phyloP scores from a whole-genome alignment of 1,140 invertebrate genomes.

The Zaprionus africanus region DNA sequence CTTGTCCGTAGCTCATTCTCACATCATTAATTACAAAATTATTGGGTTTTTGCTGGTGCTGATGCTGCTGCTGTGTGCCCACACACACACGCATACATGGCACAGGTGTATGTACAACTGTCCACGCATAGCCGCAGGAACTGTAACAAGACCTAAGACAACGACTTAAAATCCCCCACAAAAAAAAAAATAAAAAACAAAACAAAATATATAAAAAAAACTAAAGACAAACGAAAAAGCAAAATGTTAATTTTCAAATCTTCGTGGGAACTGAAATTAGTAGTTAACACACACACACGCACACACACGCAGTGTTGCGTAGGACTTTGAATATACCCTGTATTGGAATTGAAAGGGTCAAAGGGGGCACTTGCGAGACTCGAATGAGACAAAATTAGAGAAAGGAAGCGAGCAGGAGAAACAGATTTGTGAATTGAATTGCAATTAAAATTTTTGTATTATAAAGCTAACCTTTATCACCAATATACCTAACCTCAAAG shows the following conservation, averaged over 20 bases:
- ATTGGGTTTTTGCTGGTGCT: conserved; percentile 54
- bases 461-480: no score
- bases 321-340: conserved; percentile 31
- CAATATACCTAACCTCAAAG: no score
- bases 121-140: conserved; percentile 70
- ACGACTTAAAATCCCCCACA: conserved; percentile 35
- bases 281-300: conserved; percentile 59
- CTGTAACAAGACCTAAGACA: conserved; percentile 69
- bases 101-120: conserved; percentile 59
- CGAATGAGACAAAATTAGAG: background rate
- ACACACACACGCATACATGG: conserved; percentile 35
- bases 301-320: conserved; percentile 27
- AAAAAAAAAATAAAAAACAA: conserved; percentile 21
- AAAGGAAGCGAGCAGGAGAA: background rate
- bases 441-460: no score
- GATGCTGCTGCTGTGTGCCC: conserved; percentile 5
- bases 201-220: conserved; percentile 16
- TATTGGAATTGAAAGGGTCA: background rate
- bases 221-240: conserved; percentile 42
- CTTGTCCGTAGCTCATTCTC: conserved; percentile 76
- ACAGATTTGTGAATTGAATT: no score
- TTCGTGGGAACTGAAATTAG: conserved; percentile 80
- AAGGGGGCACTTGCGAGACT: background rate
- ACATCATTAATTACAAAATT: conserved; percentile 83
- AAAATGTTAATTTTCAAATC: conserved; percentile 81